phyloP scores from a whole-genome alignment of 2,797 vertebrate species.

The Falco berigora region DNA sequence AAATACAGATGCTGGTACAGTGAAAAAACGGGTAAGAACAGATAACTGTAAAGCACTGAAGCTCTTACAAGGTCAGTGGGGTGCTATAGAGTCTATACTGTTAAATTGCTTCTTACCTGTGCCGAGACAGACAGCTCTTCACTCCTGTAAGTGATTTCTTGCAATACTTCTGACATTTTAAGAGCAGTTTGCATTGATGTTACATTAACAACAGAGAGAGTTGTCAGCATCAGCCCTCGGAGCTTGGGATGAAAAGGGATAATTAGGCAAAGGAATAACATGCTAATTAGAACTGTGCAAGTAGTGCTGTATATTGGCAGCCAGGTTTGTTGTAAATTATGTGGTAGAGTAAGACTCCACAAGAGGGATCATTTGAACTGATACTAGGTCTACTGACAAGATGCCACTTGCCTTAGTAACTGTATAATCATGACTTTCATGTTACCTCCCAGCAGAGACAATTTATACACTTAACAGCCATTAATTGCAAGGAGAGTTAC shows the following conservation, averaged over 20 bases:
- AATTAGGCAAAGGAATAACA: conserved; percentile 8
- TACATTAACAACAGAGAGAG: conserved; percentile 74
- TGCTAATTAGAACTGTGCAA: conserved; percentile 7
- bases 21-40: not conserved
- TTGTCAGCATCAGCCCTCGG: conserved; percentile 82
- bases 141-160: conserved; percentile 77
- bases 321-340: not conserved
- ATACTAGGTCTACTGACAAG: conserved; percentile 11
- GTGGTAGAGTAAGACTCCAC: not conserved
- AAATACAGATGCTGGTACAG: not conserved
- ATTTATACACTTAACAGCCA: not conserved
- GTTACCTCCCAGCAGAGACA: not conserved
- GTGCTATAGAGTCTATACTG: not conserved
- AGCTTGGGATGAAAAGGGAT: conserved; percentile 72
- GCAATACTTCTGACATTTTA: conserved; percentile 81
- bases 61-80: not conserved
- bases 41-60: not conserved
- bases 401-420: conserved; percentile 8
- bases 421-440: not conserved
- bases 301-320: not conserved
- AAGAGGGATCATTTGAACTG: not conserved
- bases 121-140: conserved; percentile 82
- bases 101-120: conserved; percentile 75
- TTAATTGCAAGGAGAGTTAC: not conserved
- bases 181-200: conserved; percentile 79